Percentiles rank a stretch among this genome's conserved stretches.
phyloP scores from a whole-genome alignment of 2,797 vertebrate genomes.

The Delichon dasypus region DNA sequence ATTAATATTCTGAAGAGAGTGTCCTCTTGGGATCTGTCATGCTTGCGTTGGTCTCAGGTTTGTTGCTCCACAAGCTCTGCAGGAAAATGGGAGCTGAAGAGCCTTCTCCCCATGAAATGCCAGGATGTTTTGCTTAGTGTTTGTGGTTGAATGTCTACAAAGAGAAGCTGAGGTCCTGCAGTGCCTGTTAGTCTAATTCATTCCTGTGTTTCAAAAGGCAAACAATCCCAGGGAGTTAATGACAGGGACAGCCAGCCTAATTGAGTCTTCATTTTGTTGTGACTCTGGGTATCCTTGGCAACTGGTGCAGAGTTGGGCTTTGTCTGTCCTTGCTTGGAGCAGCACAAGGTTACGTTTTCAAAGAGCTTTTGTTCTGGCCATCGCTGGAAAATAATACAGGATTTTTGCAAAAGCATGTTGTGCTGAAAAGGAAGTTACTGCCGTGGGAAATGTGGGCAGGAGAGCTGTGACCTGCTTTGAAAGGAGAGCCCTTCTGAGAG shows the following conservation, averaged over 20 bases:
- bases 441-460: background rate
- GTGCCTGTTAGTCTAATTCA: conserved; percentile 10
- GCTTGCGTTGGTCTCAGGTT: background rate
- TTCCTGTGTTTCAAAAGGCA: conserved; percentile 38
- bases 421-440: background rate
- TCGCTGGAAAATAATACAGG: background rate
- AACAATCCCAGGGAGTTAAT: conserved; percentile 25
- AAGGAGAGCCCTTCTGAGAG: background rate
- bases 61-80: background rate
- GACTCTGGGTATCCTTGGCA: conserved; percentile 66
- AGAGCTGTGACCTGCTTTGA: background rate
- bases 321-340: conserved; percentile 19
- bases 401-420: background rate
- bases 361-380: conserved; percentile 40
- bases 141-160: background rate
- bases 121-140: background rate
- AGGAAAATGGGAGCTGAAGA: background rate
- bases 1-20: background rate
- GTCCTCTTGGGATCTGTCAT: background rate
- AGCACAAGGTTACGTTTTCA: conserved; percentile 37
- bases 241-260: conserved; percentile 25
- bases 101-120: background rate
- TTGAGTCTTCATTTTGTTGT: conserved; percentile 33
- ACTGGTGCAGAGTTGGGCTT: conserved; percentile 33
- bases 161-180: background rate